Base-by-base conservation (phyloP, 2,113 vertebrate genomes). In the Etia nguti region DNA sequence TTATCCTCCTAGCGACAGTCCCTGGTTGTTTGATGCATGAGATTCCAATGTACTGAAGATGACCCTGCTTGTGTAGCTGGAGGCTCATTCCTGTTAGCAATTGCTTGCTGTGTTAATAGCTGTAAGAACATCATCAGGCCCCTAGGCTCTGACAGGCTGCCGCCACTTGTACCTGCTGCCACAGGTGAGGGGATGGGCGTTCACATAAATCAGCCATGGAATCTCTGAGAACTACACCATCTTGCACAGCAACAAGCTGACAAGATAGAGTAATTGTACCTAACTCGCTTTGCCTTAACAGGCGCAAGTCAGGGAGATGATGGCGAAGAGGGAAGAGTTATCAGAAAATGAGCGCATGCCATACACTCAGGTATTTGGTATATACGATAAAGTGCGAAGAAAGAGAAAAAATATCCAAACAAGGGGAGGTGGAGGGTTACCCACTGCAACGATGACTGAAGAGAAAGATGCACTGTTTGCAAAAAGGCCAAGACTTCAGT, bases 51-150 rank as follows among this genome's bases (percentile, higher is more conserved):
- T 43, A 60, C 86, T 43, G 79, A 10, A 29, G 90, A 73, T 92
- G 90, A 93, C 87, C 87, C 34, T 60, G 88, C 83, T 90, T 54
- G 79, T 81, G 68, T 89, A 90, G 96, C 97, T 92, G 85, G 86
- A 73, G 96, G 97, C 95, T 95, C 94, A 97, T 97, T 97, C 97
- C 96, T 96, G 88, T 96, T 95, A 93, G 95, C 89, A 88, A 96
- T 95, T 95, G 90, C 95, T 95, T 91, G 88, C 90, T 94, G 79
- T 97, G 96, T 96, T 97, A 97, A 97, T 96, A 95, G 95, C 96
- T 97, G 96, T 95, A 94, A 93, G 96, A 97, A 97, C 96, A 96
- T 94, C 88, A 90, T 87, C 80, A 79, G 86, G 75, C 73, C 83
- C 82, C 8, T 96, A 94, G 94, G 93, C 88, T 88, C 22, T 96